Evolutionary conservation across 2,113 vertebrate genomes (phyloP).

Genomic region (Butorides virescens): DNA sequence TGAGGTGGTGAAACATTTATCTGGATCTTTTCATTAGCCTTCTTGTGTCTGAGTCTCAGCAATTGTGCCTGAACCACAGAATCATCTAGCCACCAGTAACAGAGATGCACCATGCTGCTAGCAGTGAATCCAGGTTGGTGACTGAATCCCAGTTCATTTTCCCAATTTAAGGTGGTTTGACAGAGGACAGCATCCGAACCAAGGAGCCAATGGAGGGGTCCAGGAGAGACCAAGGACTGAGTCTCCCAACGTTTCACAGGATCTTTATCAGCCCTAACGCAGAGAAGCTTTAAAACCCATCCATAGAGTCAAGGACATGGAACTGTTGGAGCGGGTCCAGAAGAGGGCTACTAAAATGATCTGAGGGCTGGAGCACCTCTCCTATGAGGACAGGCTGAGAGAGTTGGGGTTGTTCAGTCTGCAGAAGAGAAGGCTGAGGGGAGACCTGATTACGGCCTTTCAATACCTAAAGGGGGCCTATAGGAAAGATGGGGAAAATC

Average conservation of each 20-base stretch:
- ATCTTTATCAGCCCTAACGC: neutral
- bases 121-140: neutral
- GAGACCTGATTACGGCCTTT: too few relatives aligned
- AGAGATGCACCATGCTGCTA: neutral
- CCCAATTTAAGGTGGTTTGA: neutral
- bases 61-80: neutral
- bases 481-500: too few relatives aligned
- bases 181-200: neutral
- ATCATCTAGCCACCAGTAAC: rapidly evolving
- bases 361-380: too few relatives aligned
- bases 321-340: too few relatives aligned
- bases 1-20: neutral
- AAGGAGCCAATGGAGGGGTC: neutral
- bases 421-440: too few relatives aligned
- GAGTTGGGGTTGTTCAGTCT: too few relatives aligned
- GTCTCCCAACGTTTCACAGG: neutral
- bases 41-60: neutral
- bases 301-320: neutral
- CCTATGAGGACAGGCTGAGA: too few relatives aligned
- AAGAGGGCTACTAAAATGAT: too few relatives aligned
- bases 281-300: neutral
- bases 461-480: too few relatives aligned
- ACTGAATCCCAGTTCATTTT: neutral
- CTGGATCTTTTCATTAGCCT: neutral
- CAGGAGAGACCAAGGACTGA: neutral